phyloP scores from a whole-genome alignment of 2,888 invertebrate species.

The Ophion ventricosus region DNA sequence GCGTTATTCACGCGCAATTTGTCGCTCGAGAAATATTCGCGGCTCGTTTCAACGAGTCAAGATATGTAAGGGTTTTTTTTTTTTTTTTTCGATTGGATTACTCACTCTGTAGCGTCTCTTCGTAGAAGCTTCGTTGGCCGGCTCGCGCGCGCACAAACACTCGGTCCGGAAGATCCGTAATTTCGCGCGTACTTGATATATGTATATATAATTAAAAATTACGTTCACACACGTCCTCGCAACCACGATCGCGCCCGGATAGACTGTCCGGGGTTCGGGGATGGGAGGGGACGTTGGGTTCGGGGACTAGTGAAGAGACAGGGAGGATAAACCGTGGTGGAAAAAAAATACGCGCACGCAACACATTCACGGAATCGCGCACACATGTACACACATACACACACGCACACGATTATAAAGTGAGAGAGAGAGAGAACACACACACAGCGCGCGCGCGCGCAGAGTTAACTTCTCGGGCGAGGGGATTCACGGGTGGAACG shows the following conservation, averaged over 20 bases:
- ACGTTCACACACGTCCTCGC: neutral
- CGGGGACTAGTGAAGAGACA: conserved; percentile 5
- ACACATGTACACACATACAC: neutral
- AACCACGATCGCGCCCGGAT: neutral
- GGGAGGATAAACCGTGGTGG: neutral
- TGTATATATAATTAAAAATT: neutral
- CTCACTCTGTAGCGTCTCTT: conserved; percentile 16
- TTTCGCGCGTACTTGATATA: neutral
- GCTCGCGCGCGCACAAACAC: conserved; percentile 1
- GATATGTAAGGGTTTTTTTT: neutral
- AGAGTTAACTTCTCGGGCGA: neutral
- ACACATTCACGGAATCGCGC: neutral
- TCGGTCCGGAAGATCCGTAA: neutral
- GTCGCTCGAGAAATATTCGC: neutral
- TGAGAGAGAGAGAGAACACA: neutral
- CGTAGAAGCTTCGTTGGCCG: neutral
- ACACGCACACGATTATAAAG: neutral
- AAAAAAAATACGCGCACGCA: conserved; percentile 22
- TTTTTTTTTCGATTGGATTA: neutral
- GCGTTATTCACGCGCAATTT: neutral
- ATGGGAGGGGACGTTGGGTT: neutral
- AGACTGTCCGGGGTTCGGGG: neutral
- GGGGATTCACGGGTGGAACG: conserved; percentile 50
- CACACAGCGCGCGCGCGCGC: conserved; percentile 30
- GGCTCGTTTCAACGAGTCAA: neutral